phyloP scores from a whole-genome alignment of 2,797 vertebrate genomes.

The Melanitta fusca region DNA sequence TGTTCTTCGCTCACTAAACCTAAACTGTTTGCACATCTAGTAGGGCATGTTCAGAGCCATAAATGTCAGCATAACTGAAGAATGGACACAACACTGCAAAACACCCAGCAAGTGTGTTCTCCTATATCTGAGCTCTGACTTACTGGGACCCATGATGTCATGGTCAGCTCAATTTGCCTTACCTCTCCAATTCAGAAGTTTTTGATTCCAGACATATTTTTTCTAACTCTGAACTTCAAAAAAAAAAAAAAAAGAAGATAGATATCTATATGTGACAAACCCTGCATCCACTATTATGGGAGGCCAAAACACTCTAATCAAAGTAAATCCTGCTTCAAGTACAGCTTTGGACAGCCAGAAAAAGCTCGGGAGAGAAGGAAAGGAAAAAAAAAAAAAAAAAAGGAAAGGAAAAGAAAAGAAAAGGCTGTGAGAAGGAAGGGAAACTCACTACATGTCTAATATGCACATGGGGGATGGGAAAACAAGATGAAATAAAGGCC shows the following conservation, averaged over 20 bases:
- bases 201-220: neutral
- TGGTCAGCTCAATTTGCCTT: neutral
- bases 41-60: neutral
- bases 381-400: neutral
- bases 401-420: neutral
- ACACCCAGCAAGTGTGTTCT: neutral
- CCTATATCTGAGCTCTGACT: neutral
- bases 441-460: neutral
- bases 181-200: neutral
- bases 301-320: neutral
- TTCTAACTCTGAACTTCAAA: neutral
- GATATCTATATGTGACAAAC: neutral
- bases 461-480: neutral
- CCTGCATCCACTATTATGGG: accelerated
- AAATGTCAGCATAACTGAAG: neutral
- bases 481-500: slow-evolving; percentile 16
- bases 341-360: neutral
- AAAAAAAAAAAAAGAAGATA: neutral
- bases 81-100: neutral
- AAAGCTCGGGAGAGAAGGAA: neutral
- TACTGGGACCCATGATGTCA: neutral
- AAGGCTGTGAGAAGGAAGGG: neutral
- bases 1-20: neutral
- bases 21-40: neutral
- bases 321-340: neutral